phyloP scores from a whole-genome alignment of 2,797 vertebrate species.

The Pseudomugil gertrudae region DNA sequence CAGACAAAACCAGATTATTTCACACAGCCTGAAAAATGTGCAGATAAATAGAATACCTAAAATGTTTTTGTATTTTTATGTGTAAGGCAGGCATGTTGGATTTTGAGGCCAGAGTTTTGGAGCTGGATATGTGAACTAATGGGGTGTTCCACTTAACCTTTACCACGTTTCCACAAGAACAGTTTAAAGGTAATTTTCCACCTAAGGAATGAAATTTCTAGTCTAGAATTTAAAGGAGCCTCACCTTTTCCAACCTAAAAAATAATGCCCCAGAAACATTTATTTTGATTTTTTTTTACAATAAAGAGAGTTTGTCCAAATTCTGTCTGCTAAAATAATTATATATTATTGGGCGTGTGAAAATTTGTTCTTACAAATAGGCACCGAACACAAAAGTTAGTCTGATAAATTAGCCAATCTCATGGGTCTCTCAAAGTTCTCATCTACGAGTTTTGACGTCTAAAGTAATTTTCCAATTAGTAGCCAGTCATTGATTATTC shows the following conservation, averaged over 20 bases:
- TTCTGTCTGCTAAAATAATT: background rate
- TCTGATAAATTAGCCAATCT: background rate
- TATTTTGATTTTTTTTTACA: background rate
- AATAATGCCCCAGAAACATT: no score
- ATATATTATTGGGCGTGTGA: background rate
- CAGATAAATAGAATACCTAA: background rate
- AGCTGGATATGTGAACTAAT: background rate
- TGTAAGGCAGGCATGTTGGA: background rate
- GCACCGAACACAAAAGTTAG: background rate
- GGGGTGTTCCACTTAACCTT: background rate
- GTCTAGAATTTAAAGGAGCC: background rate
- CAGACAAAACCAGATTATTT: background rate
- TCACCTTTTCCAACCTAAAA: background rate
- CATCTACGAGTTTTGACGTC: no score
- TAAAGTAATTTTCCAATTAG: no score
- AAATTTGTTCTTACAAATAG: background rate
- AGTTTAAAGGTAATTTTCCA: background rate
- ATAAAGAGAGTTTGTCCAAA: background rate
- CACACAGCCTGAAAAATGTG: no score
- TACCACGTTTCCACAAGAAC: background rate
- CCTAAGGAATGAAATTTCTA: background rate
- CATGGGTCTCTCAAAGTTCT: background rate
- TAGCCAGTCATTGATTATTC: no score
- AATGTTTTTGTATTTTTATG: background rate
- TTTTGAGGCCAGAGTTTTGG: background rate